phyloP scores from a whole-genome alignment of 2,797 vertebrate species.

The Anas capensis region DNA sequence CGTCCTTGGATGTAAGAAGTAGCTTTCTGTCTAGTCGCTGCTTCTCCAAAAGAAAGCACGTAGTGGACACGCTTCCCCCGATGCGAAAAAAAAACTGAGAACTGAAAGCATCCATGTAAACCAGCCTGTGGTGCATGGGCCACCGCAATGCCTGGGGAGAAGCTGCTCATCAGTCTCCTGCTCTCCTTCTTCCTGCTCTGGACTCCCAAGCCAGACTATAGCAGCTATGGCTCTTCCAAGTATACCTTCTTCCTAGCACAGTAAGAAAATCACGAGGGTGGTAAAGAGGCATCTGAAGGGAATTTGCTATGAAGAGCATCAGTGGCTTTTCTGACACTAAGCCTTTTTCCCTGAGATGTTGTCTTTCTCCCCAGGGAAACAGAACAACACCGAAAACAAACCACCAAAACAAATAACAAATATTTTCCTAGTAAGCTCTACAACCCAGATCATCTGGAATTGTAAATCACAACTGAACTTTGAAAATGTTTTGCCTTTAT shows the following conservation, averaged over 20 bases:
- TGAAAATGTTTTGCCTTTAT: neutral
- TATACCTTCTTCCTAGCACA: neutral
- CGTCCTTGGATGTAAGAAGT: neutral
- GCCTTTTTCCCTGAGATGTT: neutral
- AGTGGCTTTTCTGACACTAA: neutral
- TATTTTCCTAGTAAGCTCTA: neutral
- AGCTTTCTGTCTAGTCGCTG: neutral
- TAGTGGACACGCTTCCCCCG: neutral
- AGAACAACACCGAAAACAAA: neutral
- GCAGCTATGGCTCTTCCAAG: neutral
- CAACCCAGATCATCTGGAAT: neutral
- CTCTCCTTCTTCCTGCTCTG: neutral
- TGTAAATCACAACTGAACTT: neutral
- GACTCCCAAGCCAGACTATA: neutral
- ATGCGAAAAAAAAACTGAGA: neutral
- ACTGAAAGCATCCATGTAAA: rapidly evolving
- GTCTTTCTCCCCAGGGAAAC: neutral
- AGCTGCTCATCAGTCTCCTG: neutral
- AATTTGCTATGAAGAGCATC: neutral
- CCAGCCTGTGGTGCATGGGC: neutral
- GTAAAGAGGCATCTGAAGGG: neutral
- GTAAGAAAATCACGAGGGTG: neutral
- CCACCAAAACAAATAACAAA: neutral
- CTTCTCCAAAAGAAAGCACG: neutral
- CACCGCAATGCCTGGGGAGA: neutral